These are phyloP conservation scores for Caenorhabditis briggsae DNA, from an alignment of 1,140 invertebrate genomes.

Conservation along the genomic window DNA sequence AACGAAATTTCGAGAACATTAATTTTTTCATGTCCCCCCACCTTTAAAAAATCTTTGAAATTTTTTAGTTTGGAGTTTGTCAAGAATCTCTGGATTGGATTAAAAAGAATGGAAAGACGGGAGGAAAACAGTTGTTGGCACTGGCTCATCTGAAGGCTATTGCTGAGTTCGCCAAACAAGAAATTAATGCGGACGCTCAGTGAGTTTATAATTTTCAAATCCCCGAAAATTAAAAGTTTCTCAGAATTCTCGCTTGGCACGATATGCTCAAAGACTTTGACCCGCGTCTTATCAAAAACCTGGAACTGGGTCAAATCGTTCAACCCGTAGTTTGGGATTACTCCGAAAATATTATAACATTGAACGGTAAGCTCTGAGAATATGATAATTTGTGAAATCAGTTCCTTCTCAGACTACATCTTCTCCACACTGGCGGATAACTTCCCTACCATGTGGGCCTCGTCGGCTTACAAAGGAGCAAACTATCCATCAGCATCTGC, in stretches of 20 bases:
- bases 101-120: not conserved
- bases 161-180: slow-evolving; percentile 57
- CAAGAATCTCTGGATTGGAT: slow-evolving; percentile 62
- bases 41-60: not conserved
- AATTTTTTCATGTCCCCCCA: no score
- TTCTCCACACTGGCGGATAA: slow-evolving; percentile 62
- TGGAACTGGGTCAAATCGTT: slow-evolving; percentile 56
- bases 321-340: slow-evolving; percentile 67
- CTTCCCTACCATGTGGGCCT: slow-evolving; percentile 65
- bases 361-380: slow-evolving; percentile 30
- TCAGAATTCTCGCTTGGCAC: slow-evolving; percentile 63
- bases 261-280: slow-evolving; percentile 66
- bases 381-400: not conserved
- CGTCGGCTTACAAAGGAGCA: slow-evolving; percentile 66
- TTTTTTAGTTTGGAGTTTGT: slow-evolving; percentile 63
- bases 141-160: slow-evolving; percentile 60
- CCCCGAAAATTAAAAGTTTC: not conserved
- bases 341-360: slow-evolving; percentile 62
- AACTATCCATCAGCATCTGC: slow-evolving; percentile 61
- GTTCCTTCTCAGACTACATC: slow-evolving; percentile 47
- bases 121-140: slow-evolving; percentile 61
- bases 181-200: not conserved
- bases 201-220: slow-evolving; percentile 26
- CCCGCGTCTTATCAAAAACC: slow-evolving; percentile 57
- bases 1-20: no score